Percentiles rank a stretch among this genome's conserved stretches.
Conservation (phyloP, 2,113 vertebrate genomes). For the Pachyramphus minor region DNA sequence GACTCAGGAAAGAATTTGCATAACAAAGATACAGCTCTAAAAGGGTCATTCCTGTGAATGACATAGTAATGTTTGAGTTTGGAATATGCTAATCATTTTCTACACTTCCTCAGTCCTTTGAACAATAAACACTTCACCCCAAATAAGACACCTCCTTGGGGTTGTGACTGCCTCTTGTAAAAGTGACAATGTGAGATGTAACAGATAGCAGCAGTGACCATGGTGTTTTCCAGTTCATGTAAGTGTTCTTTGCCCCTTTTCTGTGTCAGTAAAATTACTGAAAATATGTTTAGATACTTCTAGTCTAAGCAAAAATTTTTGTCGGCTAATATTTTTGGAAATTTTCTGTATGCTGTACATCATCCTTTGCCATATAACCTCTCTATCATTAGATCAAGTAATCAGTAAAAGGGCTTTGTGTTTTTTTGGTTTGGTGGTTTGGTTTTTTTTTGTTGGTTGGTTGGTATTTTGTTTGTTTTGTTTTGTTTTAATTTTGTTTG, state of each 20-base stretch:
- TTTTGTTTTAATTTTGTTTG: background rate
- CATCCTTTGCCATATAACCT: background rate
- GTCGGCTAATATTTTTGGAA: background rate
- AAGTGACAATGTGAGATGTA: background rate
- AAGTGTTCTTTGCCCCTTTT: background rate
- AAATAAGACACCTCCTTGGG: background rate
- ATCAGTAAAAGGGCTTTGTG: background rate
- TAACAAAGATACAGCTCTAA: background rate
- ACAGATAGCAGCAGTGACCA: background rate
- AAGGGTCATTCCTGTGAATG: background rate
- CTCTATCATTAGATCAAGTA: background rate
- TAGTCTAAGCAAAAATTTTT: background rate
- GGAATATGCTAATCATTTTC: background rate
- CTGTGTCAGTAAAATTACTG: background rate
- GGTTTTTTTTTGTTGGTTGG: no score
- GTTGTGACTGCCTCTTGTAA: background rate
- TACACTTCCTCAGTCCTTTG: background rate
- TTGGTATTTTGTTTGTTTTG: no score
- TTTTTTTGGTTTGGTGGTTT: fast-evolving
- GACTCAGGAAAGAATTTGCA: background rate
- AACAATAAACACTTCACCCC: background rate
- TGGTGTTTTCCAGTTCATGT: background rate
- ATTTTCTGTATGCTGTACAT: background rate
- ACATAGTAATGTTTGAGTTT: background rate
- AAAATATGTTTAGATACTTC: background rate